Base-by-base conservation (phyloP, 2,113 vertebrate species). In the Oryzias javanicus region DNA sequence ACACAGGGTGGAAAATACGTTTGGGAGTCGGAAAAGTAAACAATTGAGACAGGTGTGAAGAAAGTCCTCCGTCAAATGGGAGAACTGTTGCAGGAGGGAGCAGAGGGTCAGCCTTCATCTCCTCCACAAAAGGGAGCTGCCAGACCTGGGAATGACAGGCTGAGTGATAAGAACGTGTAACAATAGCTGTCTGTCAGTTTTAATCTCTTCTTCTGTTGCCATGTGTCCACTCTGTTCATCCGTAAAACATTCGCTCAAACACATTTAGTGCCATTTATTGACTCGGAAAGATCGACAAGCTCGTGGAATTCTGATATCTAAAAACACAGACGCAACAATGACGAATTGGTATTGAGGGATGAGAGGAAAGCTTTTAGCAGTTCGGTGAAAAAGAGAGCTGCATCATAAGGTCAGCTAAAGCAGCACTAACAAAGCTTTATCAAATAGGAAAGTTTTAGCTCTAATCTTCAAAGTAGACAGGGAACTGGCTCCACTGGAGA, bases 141-240 rank as follows among this genome's bases (percentile, higher is more conserved):
- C 49, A 50, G 18, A 52, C 14, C 40, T 5, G 17, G 12, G 42
- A 63, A 22, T 49, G 55, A 53, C 49, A 41, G 46, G 20, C 29
- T 4, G 53, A 18, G 20, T 29, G 40, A 57, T 42, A 52, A 67
- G 41, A 25, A 24, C 48, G 6, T 0, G 19, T 47, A 20, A 60
- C 14, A 57, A 63, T 15, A 50, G 44, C 19, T 73, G 74, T 55
- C 40, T 51, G 40, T 44, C 6, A 51, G 49, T 45, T 15, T 68
- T 53, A 44, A 7, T 49, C 53, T 70, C 54, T 61, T 66, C 50
- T 55, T 49, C 53, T 46, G 15, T 10, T 55, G 17, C 12, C 19
- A 40, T n/a, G 6, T 45, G 51, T 56, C 55, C 35, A 4, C 10
- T 64, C 25, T 58, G 4, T n/a, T 68, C 22, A 18, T 61, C 48